Evolutionary conservation across 2,113 vertebrate species (phyloP), one percentile per base, ranked within the genome.

Genomic region (Vulpes lagopus): DNA sequence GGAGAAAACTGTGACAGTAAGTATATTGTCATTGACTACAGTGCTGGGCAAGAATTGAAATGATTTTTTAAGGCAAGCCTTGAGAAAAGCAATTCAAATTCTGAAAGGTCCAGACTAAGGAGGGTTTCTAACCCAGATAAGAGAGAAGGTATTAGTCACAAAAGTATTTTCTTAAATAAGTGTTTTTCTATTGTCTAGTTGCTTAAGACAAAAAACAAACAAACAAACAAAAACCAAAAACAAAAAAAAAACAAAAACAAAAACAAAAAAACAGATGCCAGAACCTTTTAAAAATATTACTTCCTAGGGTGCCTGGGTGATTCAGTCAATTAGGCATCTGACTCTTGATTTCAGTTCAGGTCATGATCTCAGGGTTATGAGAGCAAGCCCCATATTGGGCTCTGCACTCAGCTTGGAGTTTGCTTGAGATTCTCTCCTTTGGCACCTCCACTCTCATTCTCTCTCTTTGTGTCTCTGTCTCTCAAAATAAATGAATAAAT

Each of bases 221-320:
- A 32, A 62, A n/a, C n/a, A 64, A 57, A 90, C 85, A 32, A 91
- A 17, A 49, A 93, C 81, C 27, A 91, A 94, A 35, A 62, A 64
- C 35, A 93, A 89, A 32, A 91, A 22, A 35, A 93, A 89, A 27
- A 91, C 91, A 32, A 62, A 64, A 57, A 90, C 85, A 32, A 91
- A 17, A 49, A 93, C 81, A 32, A 91, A 94, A 35, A 62, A 64
- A 57, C 64, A 43, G 2, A 65, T 73, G 9, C 7, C 12, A 35
- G 22, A 4, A 43, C 0, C n/a, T 93, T 80, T 74, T 2, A 57
- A 80, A 78, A 83, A 65, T 12, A 17, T 32, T 38, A 10, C 20
- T 74, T 96, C 5, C 2, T 20, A 17, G 67, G 65, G 22, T 5
- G 0, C 17, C 67, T 20, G 16, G 32, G 32, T 69, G 19, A 8